A percentile compares a stretch with the other conserved stretches of the same genome.
Evolutionary conservation across 2,888 invertebrate species (phyloP).

Genomic region (Coelogynopora nodosa): DNA sequence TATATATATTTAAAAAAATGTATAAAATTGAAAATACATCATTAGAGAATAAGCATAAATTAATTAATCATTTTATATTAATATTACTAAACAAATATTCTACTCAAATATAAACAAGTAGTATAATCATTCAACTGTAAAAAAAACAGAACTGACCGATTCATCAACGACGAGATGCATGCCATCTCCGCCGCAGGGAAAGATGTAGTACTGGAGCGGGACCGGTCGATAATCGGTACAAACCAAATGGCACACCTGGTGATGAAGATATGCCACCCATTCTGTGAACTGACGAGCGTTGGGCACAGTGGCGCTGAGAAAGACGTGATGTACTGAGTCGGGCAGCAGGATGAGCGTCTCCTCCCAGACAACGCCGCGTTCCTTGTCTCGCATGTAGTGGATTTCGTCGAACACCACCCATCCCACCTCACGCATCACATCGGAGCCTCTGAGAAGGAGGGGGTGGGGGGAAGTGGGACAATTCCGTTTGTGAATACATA

Average conservation of each 20-base stretch:
- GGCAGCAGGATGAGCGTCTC: conserved; percentile 94
- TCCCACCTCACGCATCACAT: conserved; percentile 96
- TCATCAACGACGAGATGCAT: conserved; percentile 94
- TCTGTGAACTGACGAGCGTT: conserved; percentile 82
- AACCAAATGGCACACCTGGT: conserved; percentile 90
- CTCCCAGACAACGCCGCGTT: conserved; percentile 96
- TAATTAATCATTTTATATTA: too few species aligned
- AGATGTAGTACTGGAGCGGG: conserved; percentile 94
- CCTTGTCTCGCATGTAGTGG: conserved; percentile 97
- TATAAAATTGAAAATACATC: too few species aligned
- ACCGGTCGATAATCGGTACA: conserved; percentile 97
- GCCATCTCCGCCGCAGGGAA: conserved; percentile 85
- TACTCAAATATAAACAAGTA: neutral
- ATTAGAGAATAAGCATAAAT: too few species aligned
- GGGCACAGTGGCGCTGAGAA: conserved; percentile 96
- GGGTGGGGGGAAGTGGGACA: too few species aligned
- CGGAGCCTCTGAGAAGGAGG: conserved; percentile 93
- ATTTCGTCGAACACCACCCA: conserved; percentile 99
- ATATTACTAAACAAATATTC: neutral
- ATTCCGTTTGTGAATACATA: too few species aligned
- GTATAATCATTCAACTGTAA: neutral
- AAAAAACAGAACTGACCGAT: neutral
- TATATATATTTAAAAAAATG: too few species aligned
- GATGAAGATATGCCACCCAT: conserved; percentile 74
- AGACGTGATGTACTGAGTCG: conserved; percentile 95